Evolutionary conservation across 2,888 invertebrate genomes (phyloP).

Genomic region (Eugnorisma glareosa): DNA sequence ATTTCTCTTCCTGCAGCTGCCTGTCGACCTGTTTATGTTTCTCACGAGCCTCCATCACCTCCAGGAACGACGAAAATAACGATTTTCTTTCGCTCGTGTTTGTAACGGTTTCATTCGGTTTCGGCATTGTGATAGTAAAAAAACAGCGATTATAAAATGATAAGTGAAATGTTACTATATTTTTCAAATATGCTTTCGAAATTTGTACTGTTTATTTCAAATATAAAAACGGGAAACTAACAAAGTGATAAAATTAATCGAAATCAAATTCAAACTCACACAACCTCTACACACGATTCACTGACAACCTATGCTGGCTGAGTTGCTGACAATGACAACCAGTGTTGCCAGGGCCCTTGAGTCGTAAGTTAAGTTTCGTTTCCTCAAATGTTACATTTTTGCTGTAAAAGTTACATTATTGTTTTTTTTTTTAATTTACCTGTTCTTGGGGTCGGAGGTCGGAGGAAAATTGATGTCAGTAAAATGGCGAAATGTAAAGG

Average conservation of each 20-base stretch:
- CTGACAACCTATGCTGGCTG: too few relatives aligned
- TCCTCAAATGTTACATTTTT: too few relatives aligned
- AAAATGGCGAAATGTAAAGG: too few relatives aligned
- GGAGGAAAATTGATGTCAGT: too few relatives aligned
- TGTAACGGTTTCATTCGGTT: conserved; percentile 90
- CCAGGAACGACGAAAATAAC: conserved; percentile 85
- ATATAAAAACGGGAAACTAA: conserved; percentile 65
- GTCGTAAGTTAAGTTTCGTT: too few relatives aligned
- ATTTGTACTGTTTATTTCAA: conserved; percentile 24
- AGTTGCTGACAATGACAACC: too few relatives aligned
- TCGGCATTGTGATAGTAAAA: conserved; percentile 81
- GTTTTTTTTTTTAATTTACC: too few relatives aligned
- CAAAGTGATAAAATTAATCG: conserved; percentile 71
- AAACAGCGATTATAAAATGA: conserved; percentile 50
- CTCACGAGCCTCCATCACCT: conserved; percentile 84
- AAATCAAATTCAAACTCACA: conserved; percentile 80
- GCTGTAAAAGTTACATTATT: too few relatives aligned
- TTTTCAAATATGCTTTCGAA: conserved; percentile 26
- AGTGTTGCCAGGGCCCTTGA: too few relatives aligned
- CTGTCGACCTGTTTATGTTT: conserved; percentile 83
- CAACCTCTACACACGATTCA: conserved; percentile 73
- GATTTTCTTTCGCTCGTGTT: conserved; percentile 86
- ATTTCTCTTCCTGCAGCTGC: conserved; percentile 86
- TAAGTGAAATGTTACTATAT: conserved; percentile 22
- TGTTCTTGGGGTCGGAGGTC: too few relatives aligned